phyloP scores from a whole-genome alignment of 2,113 vertebrate genomes.

The Rhodinocichla rosea region DNA sequence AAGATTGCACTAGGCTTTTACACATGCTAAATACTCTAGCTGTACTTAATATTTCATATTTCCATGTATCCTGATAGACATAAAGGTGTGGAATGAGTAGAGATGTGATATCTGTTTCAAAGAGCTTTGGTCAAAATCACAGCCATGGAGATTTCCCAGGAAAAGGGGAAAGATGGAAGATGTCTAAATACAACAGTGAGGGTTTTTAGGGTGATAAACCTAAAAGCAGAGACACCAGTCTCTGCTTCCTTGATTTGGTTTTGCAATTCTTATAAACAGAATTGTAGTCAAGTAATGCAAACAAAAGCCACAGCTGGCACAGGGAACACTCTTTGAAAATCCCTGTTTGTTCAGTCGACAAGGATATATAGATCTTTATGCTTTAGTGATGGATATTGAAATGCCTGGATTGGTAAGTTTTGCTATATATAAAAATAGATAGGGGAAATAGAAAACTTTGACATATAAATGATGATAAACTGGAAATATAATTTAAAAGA shows the following conservation, averaged over 20 bases:
- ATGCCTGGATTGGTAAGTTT: background rate
- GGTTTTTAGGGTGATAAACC: background rate
- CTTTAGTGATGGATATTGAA: background rate
- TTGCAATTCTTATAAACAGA: background rate
- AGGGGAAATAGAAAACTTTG: conserved; percentile 17
- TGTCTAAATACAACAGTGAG: background rate
- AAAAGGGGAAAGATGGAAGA: background rate
- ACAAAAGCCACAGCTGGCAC: background rate
- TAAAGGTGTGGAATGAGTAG: background rate
- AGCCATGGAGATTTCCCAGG: background rate
- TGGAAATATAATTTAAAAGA: conserved; percentile 40
- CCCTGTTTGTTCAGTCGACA: background rate
- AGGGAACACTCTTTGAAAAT: background rate
- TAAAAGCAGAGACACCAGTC: background rate
- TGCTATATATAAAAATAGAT: conserved; percentile 2
- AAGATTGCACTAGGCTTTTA: background rate
- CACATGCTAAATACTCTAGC: background rate
- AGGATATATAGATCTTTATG: background rate
- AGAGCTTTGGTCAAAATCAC: background rate
- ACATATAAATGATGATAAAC: conserved; percentile 13
- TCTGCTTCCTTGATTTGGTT: background rate
- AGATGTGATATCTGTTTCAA: background rate
- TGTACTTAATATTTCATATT: background rate
- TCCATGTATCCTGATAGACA: background rate
- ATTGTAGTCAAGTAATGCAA: background rate